These are phyloP conservation scores for Ctenodactylus gundi DNA, from an alignment of 2,113 vertebrate species.

Conservation along the genomic window DNA sequence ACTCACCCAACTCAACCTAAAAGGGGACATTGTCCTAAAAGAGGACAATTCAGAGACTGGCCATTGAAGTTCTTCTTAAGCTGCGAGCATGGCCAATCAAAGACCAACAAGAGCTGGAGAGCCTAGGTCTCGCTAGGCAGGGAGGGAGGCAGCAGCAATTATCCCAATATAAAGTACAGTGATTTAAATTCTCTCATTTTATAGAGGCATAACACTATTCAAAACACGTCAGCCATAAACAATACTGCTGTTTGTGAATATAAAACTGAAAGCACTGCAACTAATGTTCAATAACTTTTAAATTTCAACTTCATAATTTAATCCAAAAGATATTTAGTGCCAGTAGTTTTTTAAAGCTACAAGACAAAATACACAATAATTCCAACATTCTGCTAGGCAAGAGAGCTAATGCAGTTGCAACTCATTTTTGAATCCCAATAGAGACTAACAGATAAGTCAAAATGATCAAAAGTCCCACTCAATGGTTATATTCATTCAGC, in stretches of 20 bases:
- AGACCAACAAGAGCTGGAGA: neutral
- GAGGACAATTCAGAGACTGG: too few relatives aligned
- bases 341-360: constrained; percentile 4
- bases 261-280: constrained; percentile 35
- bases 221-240: constrained; percentile 7
- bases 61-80: neutral
- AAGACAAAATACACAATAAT: constrained; percentile 15
- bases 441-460: neutral
- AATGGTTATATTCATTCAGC: neutral
- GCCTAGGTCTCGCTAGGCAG: neutral
- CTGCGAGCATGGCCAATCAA: neutral
- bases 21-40: too few relatives aligned
- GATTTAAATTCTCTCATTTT: neutral
- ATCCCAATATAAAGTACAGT: neutral
- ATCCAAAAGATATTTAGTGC: constrained; percentile 11
- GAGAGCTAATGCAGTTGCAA: neutral
- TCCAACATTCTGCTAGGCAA: constrained; percentile 33
- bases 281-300: constrained; percentile 10
- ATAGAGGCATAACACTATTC: neutral
- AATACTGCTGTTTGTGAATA: constrained; percentile 17
- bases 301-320: constrained; percentile 38
- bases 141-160: neutral
- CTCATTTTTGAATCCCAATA: neutral
- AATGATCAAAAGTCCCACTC: constrained; percentile 23
- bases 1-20: neutral